Base-by-base conservation (phyloP, 2,888 invertebrate genomes). In the Plebejus anna region DNA sequence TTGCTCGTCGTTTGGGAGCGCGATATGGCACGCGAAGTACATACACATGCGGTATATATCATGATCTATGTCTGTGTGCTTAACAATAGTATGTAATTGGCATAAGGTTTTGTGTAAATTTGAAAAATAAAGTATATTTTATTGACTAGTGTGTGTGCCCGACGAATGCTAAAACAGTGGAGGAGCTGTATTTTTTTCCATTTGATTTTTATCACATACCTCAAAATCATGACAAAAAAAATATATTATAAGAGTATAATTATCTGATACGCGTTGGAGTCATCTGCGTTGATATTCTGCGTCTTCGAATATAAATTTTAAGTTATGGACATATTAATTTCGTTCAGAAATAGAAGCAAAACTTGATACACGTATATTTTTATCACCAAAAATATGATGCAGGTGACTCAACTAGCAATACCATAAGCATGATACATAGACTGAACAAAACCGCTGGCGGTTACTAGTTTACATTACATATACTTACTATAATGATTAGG, bases 401-500 rank as follows among this genome's bases (percentile, higher is more conserved):
- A 73, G 73, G 16, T 55, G 73, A 51, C 51, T 16, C 16, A 13
- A 55, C 55, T 42, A 55, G 13, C 13, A 28, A 73, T 51, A 73
- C 73, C 73, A 55, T 51, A 73, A 73, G 51, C 73, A 51, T 73
- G 32, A 73, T 73, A 76, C 76, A 78, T 70, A 75, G 71, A 76
- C 75, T 77, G 75, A 79, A 70, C 11, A 75, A 70, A 72, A 75
- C 78, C 78, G 78, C 78, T 38, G 79, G 78, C 78, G 78, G 79
- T 76, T 32, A 70, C 42, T 73, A 51, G 51, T 47, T 73, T 28
- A 51, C 47, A 51, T 73, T 61, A 72, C 42, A 57, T 47, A 73
- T 76, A 70, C 55, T 72, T 47, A 72, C 42, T 32, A 73, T 76
- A 76, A 76, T 57, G 28, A 38, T 51, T 75, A 66, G 61, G 75